Conservation (phyloP, 2,113 vertebrate genomes). For the Ceyx melanurus region DNA sequence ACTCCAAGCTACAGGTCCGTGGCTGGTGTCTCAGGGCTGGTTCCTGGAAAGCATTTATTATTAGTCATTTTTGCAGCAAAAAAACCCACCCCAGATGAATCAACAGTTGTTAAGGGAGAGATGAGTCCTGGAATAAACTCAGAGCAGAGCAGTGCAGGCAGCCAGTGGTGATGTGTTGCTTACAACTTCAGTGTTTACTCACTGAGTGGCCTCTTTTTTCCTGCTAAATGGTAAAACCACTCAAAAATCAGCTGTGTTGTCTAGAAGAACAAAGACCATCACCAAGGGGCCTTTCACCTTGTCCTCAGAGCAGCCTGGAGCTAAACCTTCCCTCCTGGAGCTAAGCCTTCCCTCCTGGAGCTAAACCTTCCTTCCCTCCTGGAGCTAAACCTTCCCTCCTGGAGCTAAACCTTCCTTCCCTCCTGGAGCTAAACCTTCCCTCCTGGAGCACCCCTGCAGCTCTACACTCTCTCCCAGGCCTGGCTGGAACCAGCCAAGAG, state of each 20-base stretch:
- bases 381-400: too few species aligned
- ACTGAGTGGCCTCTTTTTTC: neutral
- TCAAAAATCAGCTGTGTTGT: neutral
- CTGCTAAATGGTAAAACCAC: neutral
- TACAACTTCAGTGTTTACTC: neutral
- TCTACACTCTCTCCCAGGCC: neutral
- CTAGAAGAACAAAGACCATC: neutral
- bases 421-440: too few species aligned
- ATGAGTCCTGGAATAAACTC: neutral
- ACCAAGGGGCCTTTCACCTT: neutral
- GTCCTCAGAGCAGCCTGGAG: neutral
- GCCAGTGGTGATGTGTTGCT: neutral
- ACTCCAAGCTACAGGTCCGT: slow-evolving; percentile 6
- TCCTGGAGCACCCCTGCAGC: neutral
- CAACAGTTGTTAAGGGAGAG: neutral
- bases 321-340: neutral
- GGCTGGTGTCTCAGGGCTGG: neutral
- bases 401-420: too few species aligned
- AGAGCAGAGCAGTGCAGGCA: neutral
- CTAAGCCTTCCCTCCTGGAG: too few species aligned
- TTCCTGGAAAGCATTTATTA: slow-evolving; percentile 55
- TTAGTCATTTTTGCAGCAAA: slow-evolving; percentile 24
- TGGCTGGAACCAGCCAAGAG: neutral
- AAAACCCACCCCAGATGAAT: neutral
- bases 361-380: too few species aligned